phyloP scores from a whole-genome alignment of 1,140 invertebrate genomes.

The Phthorimaea operculella region DNA sequence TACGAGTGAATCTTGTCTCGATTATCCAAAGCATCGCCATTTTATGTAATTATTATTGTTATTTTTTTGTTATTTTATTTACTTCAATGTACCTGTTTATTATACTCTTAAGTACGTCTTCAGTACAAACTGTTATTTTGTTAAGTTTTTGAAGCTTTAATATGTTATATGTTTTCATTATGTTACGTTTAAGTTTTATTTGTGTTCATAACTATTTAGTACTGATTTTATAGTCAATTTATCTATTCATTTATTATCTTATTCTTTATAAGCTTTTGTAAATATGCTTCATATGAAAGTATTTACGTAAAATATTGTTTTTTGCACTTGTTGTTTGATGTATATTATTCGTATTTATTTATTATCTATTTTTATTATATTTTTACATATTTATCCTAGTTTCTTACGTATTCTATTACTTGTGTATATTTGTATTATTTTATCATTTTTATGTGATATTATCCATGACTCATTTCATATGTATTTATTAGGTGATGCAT shows the following conservation, averaged over 20 bases:
- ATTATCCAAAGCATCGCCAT: constrained; percentile 23
- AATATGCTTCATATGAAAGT: constrained; percentile 52
- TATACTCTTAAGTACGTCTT: constrained; percentile 28
- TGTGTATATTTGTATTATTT: constrained; percentile 18
- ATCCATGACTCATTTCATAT: constrained; percentile 15
- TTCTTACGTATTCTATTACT: constrained; percentile 15
- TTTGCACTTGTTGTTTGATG: constrained; percentile 39
- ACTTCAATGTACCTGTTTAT: constrained; percentile 51
- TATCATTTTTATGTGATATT: constrained; percentile 16
- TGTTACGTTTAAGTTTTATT: constrained; percentile 10
- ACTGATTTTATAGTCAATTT: constrained; percentile 20
- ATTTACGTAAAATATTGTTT: constrained; percentile 51
- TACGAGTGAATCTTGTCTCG: constrained; percentile 39
- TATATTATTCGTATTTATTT: constrained; percentile 14
- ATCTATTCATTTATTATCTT: constrained; percentile 17
- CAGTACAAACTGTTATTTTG: constrained; percentile 48
- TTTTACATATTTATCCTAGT: constrained; percentile 17
- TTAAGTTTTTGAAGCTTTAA: constrained; percentile 47
- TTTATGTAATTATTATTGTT: constrained; percentile 15
- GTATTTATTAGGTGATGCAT: constrained; percentile 28
- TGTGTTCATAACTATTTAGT: constrained; percentile 27
- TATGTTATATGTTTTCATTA: constrained; percentile 23
- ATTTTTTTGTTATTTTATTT: constrained; percentile 18
- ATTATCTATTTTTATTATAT: constrained; percentile 21
- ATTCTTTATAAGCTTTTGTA: constrained; percentile 45